Evolutionary conservation across 64 coral and sea anemone genomes (phyloP).

Genomic region (Montipora efflorescens): DNA sequence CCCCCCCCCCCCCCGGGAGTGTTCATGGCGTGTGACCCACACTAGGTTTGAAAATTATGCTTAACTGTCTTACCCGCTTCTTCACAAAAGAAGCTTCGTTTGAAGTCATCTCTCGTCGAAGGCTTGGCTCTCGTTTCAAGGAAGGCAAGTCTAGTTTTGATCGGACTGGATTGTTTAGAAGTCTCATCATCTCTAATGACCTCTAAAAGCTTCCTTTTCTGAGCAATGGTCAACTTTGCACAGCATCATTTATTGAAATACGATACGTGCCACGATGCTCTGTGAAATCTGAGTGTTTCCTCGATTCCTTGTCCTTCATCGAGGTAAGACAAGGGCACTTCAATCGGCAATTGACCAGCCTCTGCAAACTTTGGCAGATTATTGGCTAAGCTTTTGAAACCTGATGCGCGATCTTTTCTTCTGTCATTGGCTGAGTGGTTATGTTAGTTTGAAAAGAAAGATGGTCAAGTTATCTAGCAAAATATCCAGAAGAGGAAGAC

Average conservation of each 20-base stretch:
- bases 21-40: not conserved
- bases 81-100: conserved; percentile 12
- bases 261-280: conserved; percentile 65
- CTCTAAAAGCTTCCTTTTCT: conserved; percentile 27
- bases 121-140: not conserved
- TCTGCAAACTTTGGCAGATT: conserved; percentile 51
- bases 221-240: conserved; percentile 58
- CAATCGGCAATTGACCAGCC: conserved; percentile 49
- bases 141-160: conserved; percentile 27
- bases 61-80: no score
- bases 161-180: conserved; percentile 13
- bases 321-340: conserved; percentile 44
- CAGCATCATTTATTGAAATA: conserved; percentile 51
- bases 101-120: not conserved
- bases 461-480: no score
- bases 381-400: conserved; percentile 12
- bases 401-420: conserved; percentile 33
- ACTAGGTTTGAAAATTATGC: no score
- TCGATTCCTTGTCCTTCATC: conserved; percentile 47
- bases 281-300: conserved; percentile 38
- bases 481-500: no score
- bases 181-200: not conserved
- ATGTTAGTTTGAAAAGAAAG: no score
- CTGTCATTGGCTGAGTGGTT: no score
- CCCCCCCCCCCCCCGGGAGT: not conserved